A percentile compares a stretch with the other conserved stretches of the same genome.
Evolutionary conservation across 2,797 vertebrate species (phyloP).

Genomic region (Sebastiscus tertius): DNA sequence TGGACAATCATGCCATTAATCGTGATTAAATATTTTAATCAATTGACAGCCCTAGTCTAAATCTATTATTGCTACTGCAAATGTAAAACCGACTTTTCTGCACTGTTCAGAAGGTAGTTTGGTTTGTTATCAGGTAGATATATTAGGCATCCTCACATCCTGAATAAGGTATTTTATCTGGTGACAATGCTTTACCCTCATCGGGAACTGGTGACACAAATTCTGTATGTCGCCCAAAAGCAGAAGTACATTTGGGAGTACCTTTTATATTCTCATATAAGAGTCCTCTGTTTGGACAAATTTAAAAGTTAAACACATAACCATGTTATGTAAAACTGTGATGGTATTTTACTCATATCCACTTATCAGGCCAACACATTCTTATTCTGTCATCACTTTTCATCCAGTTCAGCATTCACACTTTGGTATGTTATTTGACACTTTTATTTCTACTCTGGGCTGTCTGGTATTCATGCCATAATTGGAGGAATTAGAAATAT

Average conservation of each 20-base stretch:
- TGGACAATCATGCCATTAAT: too few species aligned
- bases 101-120: neutral
- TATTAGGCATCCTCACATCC: neutral
- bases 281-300: neutral
- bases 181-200: neutral
- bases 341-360: neutral
- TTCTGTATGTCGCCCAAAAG: neutral
- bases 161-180: neutral
- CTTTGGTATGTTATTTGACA: constrained; percentile 26
- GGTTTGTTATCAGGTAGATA: neutral
- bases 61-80: neutral
- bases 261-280: neutral
- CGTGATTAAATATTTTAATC: too few species aligned
- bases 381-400: constrained; percentile 5
- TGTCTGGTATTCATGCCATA: constrained; percentile 45
- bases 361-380: neutral
- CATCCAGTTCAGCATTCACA: neutral
- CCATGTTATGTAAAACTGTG: neutral
- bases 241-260: neutral
- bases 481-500: constrained; percentile 69
- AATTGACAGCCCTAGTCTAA: too few species aligned
- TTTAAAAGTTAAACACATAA: neutral
- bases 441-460: constrained; percentile 15
- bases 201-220: neutral
- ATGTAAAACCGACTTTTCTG: neutral